Percentiles rank a stretch among this genome's conserved stretches.
Evolutionary conservation across 2,888 invertebrate species (phyloP).

Genomic region (Protonemura montana): DNA sequence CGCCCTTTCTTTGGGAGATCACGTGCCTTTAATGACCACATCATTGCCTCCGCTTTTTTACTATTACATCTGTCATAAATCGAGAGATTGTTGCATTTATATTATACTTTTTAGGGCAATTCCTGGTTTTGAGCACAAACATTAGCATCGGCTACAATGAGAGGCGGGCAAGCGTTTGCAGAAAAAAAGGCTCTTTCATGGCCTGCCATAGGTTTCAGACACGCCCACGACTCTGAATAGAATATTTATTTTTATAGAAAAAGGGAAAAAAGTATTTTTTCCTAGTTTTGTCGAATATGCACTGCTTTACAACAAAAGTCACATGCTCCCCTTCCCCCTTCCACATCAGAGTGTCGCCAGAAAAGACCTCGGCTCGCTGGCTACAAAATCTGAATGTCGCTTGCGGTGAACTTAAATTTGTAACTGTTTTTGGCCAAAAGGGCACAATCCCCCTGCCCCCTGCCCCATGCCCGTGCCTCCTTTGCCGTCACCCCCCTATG

Average conservation of each 20-base stretch:
- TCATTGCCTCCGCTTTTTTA: neutral
- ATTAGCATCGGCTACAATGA: neutral
- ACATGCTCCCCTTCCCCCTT: too few species aligned
- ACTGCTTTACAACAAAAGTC: neutral
- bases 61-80: neutral
- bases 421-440: neutral
- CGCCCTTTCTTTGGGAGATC: neutral
- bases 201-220: neutral
- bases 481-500: neutral
- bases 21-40: neutral
- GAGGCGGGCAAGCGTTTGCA: neutral
- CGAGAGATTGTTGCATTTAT: neutral
- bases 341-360: too few species aligned
- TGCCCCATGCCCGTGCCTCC: too few species aligned
- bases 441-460: neutral
- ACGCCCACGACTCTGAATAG: neutral
- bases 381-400: too few species aligned
- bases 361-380: too few species aligned
- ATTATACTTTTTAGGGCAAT: neutral
- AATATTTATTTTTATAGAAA: slow-evolving; percentile 12
- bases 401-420: neutral
- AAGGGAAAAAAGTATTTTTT: neutral
- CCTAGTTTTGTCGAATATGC: neutral
- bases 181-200: neutral
- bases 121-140: neutral